Conservation (phyloP, 2,113 vertebrate species). For the Austrofundulus limnaeus region DNA sequence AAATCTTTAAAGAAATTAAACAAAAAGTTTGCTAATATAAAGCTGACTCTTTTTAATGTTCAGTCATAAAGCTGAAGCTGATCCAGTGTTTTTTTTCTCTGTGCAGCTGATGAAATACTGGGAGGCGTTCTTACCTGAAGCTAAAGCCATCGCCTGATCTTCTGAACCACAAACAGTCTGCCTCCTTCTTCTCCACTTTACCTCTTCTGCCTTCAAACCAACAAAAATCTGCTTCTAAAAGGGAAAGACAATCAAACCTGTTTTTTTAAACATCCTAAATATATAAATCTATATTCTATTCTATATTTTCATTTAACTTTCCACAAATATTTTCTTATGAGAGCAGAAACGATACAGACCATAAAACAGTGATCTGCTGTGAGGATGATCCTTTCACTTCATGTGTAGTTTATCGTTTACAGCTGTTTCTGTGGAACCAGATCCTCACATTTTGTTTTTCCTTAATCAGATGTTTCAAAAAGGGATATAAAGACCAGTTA, state of each 20-base stretch:
- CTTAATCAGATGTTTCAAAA: too few relatives aligned
- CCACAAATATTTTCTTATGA: conserved; percentile 93
- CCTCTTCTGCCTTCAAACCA: conserved; percentile 85
- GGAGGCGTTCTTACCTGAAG: conserved; percentile 97
- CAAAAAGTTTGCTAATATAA: too few relatives aligned
- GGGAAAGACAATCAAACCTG: conserved; percentile 75
- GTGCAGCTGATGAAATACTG: conserved; percentile 97
- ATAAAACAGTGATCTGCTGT: conserved; percentile 21
- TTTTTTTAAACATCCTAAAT: conserved; percentile 73
- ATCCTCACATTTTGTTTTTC: too few relatives aligned
- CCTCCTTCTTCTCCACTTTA: conserved; percentile 84
- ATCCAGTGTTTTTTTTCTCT: neutral
- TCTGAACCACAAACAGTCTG: conserved; percentile 68
- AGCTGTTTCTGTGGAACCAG: too few relatives aligned
- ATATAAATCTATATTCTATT: conserved; percentile 75
- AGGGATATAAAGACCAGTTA: too few relatives aligned
- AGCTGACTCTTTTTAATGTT: too few relatives aligned
- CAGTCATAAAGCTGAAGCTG: too few relatives aligned
- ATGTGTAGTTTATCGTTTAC: conserved; percentile 14
- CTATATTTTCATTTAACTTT: conserved; percentile 88
- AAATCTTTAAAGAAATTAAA: too few relatives aligned
- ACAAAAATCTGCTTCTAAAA: conserved; percentile 67
- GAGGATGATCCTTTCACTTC: too few relatives aligned
- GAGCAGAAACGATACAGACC: conserved; percentile 67
- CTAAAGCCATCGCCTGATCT: conserved; percentile 94